These are phyloP conservation scores for Mastigias papua DNA, from an alignment of 30 jellyfish, hydroid and myxozoan genomes.

Conservation along the genomic window DNA sequence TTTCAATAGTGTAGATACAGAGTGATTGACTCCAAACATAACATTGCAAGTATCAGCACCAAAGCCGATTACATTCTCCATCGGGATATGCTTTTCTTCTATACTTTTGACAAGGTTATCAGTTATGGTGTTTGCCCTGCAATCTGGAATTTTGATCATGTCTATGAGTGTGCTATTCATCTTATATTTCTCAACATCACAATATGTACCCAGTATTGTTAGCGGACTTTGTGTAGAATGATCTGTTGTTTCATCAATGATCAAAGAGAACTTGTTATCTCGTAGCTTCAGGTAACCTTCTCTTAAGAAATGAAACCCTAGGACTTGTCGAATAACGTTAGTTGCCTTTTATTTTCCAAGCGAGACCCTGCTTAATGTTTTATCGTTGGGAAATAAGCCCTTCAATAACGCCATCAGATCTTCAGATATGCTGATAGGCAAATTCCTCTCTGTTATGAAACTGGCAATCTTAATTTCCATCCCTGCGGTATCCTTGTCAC, in stretches of 20 bases:
- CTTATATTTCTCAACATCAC: conserved; percentile 15
- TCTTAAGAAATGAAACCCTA: conserved; percentile 32
- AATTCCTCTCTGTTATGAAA: conserved; percentile 41
- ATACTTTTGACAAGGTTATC: conserved; percentile 18
- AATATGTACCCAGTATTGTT: conserved; percentile 45
- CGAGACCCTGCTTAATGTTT: conserved; percentile 26
- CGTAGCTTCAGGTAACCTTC: conserved; percentile 40
- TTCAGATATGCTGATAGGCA: conserved; percentile 53
- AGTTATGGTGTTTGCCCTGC: conserved; percentile 20
- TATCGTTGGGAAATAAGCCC: conserved; percentile 7
- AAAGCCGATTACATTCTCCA: conserved; percentile 48
- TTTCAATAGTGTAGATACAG: conserved; percentile 28
- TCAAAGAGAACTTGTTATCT: conserved; percentile 32
- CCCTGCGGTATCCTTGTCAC: conserved; percentile 2
- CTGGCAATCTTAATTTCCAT: conserved; percentile 45
- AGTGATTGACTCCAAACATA: conserved; percentile 49
- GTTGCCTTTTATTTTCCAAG: conserved; percentile 61
- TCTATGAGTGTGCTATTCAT: conserved; percentile 44
- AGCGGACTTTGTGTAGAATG: conserved; percentile 52
- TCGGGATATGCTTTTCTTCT: conserved; percentile 25
- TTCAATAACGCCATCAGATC: not conserved
- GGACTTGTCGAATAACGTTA: conserved; percentile 48
- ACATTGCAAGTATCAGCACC: conserved; percentile 66
- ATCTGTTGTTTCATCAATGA: conserved; percentile 68
- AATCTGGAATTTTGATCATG: conserved; percentile 28